Evolutionary conservation across 2,888 invertebrate species (phyloP).

Genomic region (Eubasilissa splendida): DNA sequence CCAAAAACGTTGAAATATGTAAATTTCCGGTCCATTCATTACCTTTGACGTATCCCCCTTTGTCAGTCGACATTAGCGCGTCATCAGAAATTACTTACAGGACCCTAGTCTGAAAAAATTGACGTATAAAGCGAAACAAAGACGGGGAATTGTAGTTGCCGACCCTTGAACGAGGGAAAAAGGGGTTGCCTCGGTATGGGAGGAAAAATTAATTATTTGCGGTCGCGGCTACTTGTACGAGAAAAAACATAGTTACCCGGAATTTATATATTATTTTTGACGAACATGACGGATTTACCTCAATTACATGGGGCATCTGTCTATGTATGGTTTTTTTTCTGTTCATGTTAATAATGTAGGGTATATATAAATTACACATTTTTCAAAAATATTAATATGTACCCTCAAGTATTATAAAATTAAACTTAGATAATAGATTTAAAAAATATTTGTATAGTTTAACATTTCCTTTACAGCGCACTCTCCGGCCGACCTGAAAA

Average conservation of each 20-base stretch:
- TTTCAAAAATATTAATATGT: too few species aligned
- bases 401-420: too few species aligned
- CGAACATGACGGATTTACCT: constrained; percentile 23
- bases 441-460: too few species aligned
- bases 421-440: too few species aligned
- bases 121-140: constrained; percentile 17
- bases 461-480: too few species aligned
- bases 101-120: constrained; percentile 5
- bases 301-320: constrained; percentile 13
- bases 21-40: constrained; percentile 18
- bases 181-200: neutral
- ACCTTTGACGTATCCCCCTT: constrained; percentile 14
- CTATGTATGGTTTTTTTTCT: neutral
- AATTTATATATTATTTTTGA: constrained; percentile 15
- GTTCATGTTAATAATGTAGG: too few species aligned
- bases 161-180: neutral
- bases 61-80: constrained; percentile 22
- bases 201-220: constrained; percentile 12
- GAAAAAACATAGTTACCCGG: neutral
- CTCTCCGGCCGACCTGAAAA: too few species aligned
- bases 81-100: constrained; percentile 25
- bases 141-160: neutral
- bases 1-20: constrained; percentile 10
- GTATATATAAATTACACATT: too few species aligned
- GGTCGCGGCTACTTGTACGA: neutral